Percentiles rank a stretch among this genome's conserved stretches.
Conservation (phyloP, 2,888 invertebrate genomes). For the Mesorhabditis spiculigera region DNA sequence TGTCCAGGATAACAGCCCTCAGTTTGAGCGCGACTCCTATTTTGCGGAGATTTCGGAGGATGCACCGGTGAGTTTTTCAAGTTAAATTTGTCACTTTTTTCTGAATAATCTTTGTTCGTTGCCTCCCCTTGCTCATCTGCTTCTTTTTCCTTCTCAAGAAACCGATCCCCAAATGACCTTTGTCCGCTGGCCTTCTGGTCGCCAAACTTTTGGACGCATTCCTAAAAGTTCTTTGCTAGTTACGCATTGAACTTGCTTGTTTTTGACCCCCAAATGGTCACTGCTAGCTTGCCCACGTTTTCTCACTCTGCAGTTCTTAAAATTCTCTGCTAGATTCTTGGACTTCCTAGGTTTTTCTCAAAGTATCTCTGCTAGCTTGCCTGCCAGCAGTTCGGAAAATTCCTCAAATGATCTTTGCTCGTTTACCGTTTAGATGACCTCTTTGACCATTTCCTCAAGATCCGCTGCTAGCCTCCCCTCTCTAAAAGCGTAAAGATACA, state of each 20-base stretch:
- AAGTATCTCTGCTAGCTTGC: no score
- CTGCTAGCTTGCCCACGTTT: neutral
- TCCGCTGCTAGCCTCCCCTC: no score
- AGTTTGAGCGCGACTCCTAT: conserved; percentile 85
- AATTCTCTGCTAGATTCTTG: neutral
- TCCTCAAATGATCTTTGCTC: no score
- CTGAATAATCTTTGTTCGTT: neutral
- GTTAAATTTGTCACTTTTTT: neutral
- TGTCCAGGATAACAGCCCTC: conserved; percentile 89
- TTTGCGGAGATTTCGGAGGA: conserved; percentile 84
- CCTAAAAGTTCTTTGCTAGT: no score
- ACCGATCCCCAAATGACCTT: neutral
- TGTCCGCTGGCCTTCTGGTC: neutral
- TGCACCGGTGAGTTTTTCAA: conserved; percentile 58
- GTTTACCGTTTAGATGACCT: no score
- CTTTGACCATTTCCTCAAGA: no score
- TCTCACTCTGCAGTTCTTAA: neutral
- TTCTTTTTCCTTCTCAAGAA: conserved; percentile 1
- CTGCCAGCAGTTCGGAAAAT: no score
- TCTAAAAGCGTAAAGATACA: no score
- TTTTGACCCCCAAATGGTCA: no score
- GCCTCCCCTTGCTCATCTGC: neutral
- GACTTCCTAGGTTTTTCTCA: no score
- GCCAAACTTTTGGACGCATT: no score
- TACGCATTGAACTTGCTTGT: no score